Evolutionary conservation across 2,888 invertebrate genomes (phyloP).

Genomic region (Heterodera filipjevi): DNA sequence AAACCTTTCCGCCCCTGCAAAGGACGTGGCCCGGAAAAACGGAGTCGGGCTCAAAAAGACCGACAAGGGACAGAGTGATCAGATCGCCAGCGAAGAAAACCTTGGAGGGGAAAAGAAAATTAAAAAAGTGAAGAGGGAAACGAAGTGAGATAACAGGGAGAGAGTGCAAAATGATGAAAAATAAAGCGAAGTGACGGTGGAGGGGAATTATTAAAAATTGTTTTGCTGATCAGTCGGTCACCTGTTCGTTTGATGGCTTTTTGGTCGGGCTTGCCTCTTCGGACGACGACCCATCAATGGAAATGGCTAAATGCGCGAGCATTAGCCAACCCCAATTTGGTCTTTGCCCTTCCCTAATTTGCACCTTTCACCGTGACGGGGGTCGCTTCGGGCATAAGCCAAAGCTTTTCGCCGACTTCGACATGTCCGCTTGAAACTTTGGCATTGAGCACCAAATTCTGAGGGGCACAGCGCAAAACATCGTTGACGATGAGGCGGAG

Average conservation of each 20-base stretch:
- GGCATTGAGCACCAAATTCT: slow-evolving; percentile 79
- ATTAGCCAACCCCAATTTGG: neutral
- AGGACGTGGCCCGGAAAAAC: slow-evolving; percentile 83
- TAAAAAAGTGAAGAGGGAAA: too few species aligned
- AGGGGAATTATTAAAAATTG: too few species aligned
- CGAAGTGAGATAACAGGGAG: too few species aligned
- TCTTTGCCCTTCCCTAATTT: too few species aligned
- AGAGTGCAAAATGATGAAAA: too few species aligned
- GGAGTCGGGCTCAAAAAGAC: slow-evolving; percentile 69
- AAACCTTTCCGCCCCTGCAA: slow-evolving; percentile 71
- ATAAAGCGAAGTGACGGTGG: too few species aligned
- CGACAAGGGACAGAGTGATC: slow-evolving; percentile 77
- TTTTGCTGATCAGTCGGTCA: neutral
- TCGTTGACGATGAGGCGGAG: slow-evolving; percentile 90
- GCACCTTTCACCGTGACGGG: slow-evolving; percentile 58
- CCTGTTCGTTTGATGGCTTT: neutral
- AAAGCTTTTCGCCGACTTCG: slow-evolving; percentile 78
- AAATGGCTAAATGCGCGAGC: slow-evolving; percentile 17
- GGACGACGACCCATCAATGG: slow-evolving; percentile 18
- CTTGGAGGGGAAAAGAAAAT: slow-evolving; percentile 65
- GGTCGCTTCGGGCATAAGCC: slow-evolving; percentile 70
- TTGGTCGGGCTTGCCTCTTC: slow-evolving; percentile 19
- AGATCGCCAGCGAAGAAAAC: slow-evolving; percentile 91
- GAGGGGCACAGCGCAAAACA: slow-evolving; percentile 76
- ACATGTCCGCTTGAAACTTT: slow-evolving; percentile 88